Base-by-base conservation (phyloP, 2,888 invertebrate genomes). In the Endomychus coccineus region DNA sequence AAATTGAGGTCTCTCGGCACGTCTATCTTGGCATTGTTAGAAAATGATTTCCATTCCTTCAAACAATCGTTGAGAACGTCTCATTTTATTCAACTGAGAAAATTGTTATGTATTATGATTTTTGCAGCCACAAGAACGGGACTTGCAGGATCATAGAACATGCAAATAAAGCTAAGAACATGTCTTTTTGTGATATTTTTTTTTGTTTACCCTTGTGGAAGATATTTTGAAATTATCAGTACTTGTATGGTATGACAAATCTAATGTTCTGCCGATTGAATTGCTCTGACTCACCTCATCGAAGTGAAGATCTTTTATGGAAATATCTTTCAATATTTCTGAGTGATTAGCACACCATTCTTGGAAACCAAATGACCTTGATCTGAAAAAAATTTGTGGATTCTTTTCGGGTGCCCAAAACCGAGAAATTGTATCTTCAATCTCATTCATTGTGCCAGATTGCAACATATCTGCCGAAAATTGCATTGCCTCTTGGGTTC, bases 81-180 rank as follows among this genome's bases (percentile, higher is more conserved):
- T 36, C 45, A 44, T 16, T 21, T 19, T 25, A 35, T 28, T 22
- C 33, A 38, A 22, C 22, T 12, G 7, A 28, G 7, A 39, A 41
- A 44, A 13, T 39, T 19, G 22, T 31, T 36, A 16, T 42, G 41
- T 33, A 44, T 33, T 7, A 42, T 36, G 4, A 41, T 19, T 19
- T 44, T 44, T 11, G 40, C 37, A 9, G 15, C 11, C 4, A 43
- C 34, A 16, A 35, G 17, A 25, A 34, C 19, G n/a, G 40, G 43
- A 6, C 40, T 35, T 9, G 34, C 28, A 3, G 43, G 38, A 7
- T 43, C 40, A 29, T 34, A 42, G 16, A 42, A 32, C 27, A 35
- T 27, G 12, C 7, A 27, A 3, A 33, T 33, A 10, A 22, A n/a
- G 19, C 34, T 34, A 14, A 41, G 34, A 10, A 41, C 22, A 31